These are phyloP conservation scores for Phengaris arion DNA, from an alignment of 2,888 invertebrate species.

Conservation along the genomic window DNA sequence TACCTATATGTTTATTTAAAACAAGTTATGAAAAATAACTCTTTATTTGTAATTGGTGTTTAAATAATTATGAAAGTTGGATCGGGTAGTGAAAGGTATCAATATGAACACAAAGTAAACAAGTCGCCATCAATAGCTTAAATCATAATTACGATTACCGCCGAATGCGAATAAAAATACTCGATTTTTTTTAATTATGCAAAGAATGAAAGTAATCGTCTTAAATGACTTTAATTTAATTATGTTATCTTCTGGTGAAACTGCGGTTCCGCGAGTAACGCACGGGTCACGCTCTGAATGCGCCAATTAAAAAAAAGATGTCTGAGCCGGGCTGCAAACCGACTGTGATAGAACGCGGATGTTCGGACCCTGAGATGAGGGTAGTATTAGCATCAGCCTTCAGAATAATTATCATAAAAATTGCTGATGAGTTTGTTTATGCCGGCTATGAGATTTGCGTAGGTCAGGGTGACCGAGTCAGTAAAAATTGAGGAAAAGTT, in stretches of 20 bases:
- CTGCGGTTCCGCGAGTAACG: constrained; percentile 18
- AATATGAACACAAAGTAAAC: background rate
- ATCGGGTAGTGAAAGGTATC: background rate
- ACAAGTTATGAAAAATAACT: constrained; percentile 3
- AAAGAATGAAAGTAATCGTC: constrained; percentile 16
- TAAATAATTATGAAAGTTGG: constrained; percentile 2
- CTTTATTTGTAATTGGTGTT: constrained; percentile 9
- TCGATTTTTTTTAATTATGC: background rate
- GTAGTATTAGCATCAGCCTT: background rate
- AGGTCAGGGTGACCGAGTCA: no score
- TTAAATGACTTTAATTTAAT: background rate
- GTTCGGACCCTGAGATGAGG: constrained; percentile 5
- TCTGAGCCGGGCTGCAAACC: constrained; percentile 9
- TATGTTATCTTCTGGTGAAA: constrained; percentile 21
- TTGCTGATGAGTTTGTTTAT: background rate
- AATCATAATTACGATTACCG: background rate
- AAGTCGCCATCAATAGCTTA: background rate
- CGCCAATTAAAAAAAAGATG: constrained; percentile 25
- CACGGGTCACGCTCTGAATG: constrained; percentile 23
- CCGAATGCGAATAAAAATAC: no score
- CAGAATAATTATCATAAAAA: background rate
- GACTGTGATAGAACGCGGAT: constrained; percentile 20
- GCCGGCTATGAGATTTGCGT: background rate
- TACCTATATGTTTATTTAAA: background rate
- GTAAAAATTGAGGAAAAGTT: no score